These are phyloP conservation scores for Crotalus helleri DNA, from an alignment of 2,113 vertebrate genomes.

Conservation along the genomic window DNA sequence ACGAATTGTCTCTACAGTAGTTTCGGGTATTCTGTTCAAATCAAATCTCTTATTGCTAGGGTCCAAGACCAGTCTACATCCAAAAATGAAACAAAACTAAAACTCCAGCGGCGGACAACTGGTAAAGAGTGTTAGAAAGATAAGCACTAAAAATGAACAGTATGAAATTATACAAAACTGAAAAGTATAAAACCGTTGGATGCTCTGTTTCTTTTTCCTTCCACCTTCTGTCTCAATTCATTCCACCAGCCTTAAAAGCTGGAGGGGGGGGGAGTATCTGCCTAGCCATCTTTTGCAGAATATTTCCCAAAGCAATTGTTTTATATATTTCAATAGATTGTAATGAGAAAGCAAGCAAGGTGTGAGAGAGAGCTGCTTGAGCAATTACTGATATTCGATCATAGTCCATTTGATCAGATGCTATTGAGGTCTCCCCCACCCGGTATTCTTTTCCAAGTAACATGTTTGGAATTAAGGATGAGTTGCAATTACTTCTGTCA, in stretches of 20 bases:
- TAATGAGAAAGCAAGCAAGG: neutral
- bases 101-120: neutral
- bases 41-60: neutral
- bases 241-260: neutral
- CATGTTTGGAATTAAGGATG: slow-evolving; percentile 53
- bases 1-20: neutral
- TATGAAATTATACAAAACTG: neutral
- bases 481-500: slow-evolving; percentile 58
- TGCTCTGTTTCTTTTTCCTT: neutral
- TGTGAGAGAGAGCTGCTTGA: neutral
- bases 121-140: neutral
- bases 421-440: neutral
- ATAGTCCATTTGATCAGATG: neutral
- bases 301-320: neutral
- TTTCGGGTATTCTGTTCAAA: neutral
- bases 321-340: neutral
- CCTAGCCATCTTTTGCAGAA: neutral
- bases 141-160: neutral
- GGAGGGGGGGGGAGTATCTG: neutral
- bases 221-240: neutral
- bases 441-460: neutral
- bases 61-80: neutral
- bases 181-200: neutral
- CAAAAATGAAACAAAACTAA: neutral
- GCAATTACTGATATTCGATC: neutral